Percentiles rank a stretch among this genome's conserved stretches.
phyloP scores from a whole-genome alignment of 2,888 invertebrate species.

The Pimpla rufipes region DNA sequence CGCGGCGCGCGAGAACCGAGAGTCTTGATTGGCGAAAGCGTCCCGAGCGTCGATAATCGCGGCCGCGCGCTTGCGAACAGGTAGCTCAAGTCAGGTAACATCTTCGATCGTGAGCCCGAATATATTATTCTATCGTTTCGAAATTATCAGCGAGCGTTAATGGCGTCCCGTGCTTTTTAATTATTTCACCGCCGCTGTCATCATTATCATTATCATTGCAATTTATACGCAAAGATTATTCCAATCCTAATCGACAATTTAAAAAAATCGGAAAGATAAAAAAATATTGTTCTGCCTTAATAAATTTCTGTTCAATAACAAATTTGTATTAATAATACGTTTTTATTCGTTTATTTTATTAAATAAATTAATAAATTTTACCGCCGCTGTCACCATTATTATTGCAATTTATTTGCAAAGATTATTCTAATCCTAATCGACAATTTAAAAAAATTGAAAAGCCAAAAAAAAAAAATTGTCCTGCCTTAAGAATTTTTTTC shows the following conservation, averaged over 20 bases:
- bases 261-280: not conserved
- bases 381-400: no score
- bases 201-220: slow-evolving; percentile 8
- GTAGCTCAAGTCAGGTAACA: slow-evolving; percentile 44
- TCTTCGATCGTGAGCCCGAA: slow-evolving; percentile 56
- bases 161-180: not conserved
- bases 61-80: slow-evolving; percentile 57
- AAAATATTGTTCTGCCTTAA: no score
- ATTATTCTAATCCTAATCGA: not conserved
- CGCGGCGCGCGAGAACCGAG: slow-evolving; percentile 24
- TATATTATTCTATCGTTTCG: slow-evolving; percentile 54
- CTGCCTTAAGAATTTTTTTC: no score
- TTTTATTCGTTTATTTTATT: no score
- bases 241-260: not conserved
- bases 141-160: slow-evolving; percentile 36
- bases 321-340: no score
- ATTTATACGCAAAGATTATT: not conserved
- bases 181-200: not conserved
- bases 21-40: slow-evolving; percentile 72
- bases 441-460: not conserved
- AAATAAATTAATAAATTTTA: no score
- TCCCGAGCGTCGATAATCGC: slow-evolving; percentile 56
- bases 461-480: no score
- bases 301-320: no score
- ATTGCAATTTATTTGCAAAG: not conserved